Evolutionary conservation across 2,797 vertebrate genomes (phyloP).

Genomic region (Zenarchopterus dispar): DNA sequence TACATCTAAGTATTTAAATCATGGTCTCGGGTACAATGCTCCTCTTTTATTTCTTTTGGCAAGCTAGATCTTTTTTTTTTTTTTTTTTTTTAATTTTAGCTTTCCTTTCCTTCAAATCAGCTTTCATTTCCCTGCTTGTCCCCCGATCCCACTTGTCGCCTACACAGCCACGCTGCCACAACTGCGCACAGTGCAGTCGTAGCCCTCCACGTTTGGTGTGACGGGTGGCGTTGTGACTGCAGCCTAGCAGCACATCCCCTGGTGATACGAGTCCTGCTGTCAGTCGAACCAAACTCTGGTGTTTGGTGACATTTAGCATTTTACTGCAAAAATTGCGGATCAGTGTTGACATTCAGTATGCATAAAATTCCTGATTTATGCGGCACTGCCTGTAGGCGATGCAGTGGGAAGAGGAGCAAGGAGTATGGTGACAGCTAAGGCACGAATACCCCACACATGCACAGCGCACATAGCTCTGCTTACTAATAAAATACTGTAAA

Average conservation of each 20-base stretch:
- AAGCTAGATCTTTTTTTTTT: too few species aligned
- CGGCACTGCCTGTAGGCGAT: conserved; percentile 73
- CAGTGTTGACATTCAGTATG: conserved; percentile 79
- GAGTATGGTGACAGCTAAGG: conserved; percentile 61
- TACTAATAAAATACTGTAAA: conserved; percentile 8
- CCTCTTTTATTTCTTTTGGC: too few species aligned
- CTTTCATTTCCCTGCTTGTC: conserved; percentile 62
- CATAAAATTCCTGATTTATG: conserved; percentile 77
- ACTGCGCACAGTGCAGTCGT: conserved; percentile 30
- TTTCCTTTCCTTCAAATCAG: conserved; percentile 42
- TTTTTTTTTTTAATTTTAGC: too few species aligned
- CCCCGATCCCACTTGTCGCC: conserved; percentile 56
- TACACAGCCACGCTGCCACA: conserved; percentile 49
- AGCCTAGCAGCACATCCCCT: conserved; percentile 58
- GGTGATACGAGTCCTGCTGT: conserved; percentile 44
- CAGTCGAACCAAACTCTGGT: conserved; percentile 62
- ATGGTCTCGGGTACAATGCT: too few species aligned
- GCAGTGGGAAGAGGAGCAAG: conserved; percentile 29
- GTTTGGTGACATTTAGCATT: conserved; percentile 80
- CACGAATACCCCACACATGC: conserved; percentile 19
- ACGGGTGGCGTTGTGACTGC: conserved; percentile 49
- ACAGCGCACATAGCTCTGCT: conserved; percentile 4
- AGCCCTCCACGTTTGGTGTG: conserved; percentile 52
- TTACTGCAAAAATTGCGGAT: conserved; percentile 76
- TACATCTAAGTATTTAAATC: too few species aligned